Percentiles rank a stretch among this genome's conserved stretches.
Evolutionary conservation across 2,888 invertebrate species (phyloP).

Genomic region (Polyommatus iphigenia): DNA sequence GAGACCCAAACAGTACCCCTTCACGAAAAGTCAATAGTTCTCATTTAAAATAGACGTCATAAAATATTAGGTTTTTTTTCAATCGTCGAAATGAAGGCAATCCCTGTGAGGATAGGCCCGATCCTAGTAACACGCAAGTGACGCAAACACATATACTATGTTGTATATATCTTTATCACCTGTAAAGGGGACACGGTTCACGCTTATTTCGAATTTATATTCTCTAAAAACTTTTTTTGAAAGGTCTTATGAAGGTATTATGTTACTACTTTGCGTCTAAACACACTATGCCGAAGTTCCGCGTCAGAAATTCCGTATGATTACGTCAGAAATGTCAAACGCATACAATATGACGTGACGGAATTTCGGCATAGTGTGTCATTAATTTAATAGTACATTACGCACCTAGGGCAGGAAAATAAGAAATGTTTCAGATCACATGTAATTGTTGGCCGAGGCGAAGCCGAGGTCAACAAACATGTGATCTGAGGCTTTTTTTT

Average conservation of each 20-base stretch:
- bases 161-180: not conserved
- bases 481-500: no score
- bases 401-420: no score
- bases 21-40: not conserved
- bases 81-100: constrained; percentile 44
- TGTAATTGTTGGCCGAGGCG: no score
- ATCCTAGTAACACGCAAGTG: constrained; percentile 39
- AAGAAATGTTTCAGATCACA: no score
- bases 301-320: no score
- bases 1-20: not conserved
- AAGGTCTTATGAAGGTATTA: not conserved
- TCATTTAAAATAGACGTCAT: constrained; percentile 26
- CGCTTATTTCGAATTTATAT: not conserved
- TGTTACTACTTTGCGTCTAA: not conserved
- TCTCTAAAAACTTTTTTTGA: not conserved
- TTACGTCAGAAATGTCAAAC: no score
- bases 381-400: no score
- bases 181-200: not conserved
- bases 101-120: constrained; percentile 39
- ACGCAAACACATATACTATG: not conserved
- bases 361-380: no score
- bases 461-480: no score
- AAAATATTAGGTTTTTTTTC: constrained; percentile 43
- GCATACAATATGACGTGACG: no score
- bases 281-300: no score